Base-by-base conservation (phyloP, 2,888 invertebrate species). In the Harpalus rubripes region DNA sequence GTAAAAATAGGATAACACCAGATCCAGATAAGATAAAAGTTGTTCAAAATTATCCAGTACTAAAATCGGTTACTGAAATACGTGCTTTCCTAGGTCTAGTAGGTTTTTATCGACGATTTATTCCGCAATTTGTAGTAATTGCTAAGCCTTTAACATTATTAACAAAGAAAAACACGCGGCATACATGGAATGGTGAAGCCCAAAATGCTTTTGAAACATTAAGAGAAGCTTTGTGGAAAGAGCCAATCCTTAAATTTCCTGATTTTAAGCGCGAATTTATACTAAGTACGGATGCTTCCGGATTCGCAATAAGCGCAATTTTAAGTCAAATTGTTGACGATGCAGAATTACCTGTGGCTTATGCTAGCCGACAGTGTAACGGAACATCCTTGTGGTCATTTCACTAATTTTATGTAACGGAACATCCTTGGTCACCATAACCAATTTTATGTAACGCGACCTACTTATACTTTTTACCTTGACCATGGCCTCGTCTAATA, bases 31-130 rank as follows among this genome's bases (percentile, higher is more conserved):
- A 86, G 78, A 86, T 85, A 1, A n/a, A 7, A 41, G 61, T 44
- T 6, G 76, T 85, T 7, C 12, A 72, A 39, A 32, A 85, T 32
- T 86, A 85, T 26, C 85, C 86, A 2, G n/a, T 12, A 3, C 87
- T 86, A 56, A 59, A 16, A 12, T 56, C 58, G 15, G 83, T 86
- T 39, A 86, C 59, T 8, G 86, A 86, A 8, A 81, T 86, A 26
- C 10, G 86, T 58, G 22, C 85, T 0, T 88, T 88, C 58, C 52
- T 88, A 8, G 88, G 88, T 0, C 39, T 89, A 16, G 59, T 86
- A 22, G 86, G 85, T 1, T 86, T 85, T 32, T 87, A 87, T 52
- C 18, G 87, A 10, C 8, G 85, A 1, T 86, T 86, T 18, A 80
- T 87, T 8, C 72, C 44, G 0, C 56, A 86, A 12, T 86, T 85